Evolutionary conservation across 2,888 invertebrate species (phyloP).

Genomic region (Tiliacea citrago): DNA sequence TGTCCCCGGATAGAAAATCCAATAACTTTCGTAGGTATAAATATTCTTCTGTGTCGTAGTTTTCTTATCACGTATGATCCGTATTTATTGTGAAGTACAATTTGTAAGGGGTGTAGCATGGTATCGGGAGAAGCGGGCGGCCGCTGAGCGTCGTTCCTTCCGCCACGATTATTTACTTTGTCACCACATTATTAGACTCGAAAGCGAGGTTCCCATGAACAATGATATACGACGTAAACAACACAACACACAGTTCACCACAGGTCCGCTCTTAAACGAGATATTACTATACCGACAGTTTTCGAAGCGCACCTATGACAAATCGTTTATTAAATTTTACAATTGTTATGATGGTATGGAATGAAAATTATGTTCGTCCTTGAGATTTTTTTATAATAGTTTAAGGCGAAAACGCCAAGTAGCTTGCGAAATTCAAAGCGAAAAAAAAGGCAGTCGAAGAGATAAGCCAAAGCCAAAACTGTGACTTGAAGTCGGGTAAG

Average conservation of each 20-base stretch:
- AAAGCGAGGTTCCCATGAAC: constrained; percentile 45
- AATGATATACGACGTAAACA: constrained; percentile 46
- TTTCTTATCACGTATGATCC: constrained; percentile 51
- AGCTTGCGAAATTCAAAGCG: too few species aligned
- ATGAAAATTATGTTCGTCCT: not conserved
- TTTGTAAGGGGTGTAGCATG: constrained; percentile 26
- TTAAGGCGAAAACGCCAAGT: too few species aligned
- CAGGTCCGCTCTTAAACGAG: constrained; percentile 28
- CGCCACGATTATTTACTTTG: constrained; percentile 53
- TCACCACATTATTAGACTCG: constrained; percentile 53
- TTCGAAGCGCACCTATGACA: constrained; percentile 19
- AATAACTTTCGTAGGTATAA: constrained; percentile 43
- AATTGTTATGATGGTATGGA: not conserved
- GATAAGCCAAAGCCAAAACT: too few species aligned
- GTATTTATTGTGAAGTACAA: constrained; percentile 46
- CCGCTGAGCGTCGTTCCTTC: constrained; percentile 3
- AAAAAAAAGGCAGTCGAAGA: too few species aligned
- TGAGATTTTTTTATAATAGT: not conserved
- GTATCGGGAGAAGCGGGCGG: not conserved
- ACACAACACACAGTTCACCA: constrained; percentile 31
- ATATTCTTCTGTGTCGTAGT: constrained; percentile 28
- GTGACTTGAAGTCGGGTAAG: too few species aligned
- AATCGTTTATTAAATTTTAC: not conserved
- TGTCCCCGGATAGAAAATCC: constrained; percentile 42
- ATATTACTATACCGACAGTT: constrained; percentile 26